These are phyloP conservation scores for Crypturellus undulatus DNA, from an alignment of 2,113 vertebrate genomes.

Conservation along the genomic window DNA sequence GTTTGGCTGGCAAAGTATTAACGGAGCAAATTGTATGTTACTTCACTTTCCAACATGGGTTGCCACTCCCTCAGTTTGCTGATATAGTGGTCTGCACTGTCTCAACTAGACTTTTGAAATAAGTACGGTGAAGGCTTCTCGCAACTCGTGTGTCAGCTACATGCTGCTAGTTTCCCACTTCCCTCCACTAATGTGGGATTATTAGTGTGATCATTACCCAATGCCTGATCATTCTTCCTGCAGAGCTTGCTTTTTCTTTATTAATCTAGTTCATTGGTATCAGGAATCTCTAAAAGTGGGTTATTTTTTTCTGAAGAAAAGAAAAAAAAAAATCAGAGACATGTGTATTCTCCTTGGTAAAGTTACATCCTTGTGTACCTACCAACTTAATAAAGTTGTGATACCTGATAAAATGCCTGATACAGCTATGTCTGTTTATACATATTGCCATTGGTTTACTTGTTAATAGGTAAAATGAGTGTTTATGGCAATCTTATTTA, in stretches of 20 bases:
- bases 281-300: not conserved
- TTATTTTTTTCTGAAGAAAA: not conserved
- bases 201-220: slow-evolving; percentile 46
- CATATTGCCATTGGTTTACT: slow-evolving; percentile 21
- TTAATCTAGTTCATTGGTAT: slow-evolving; percentile 3
- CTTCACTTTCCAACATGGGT: slow-evolving; percentile 29
- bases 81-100: not conserved
- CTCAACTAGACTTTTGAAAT: slow-evolving; percentile 23
- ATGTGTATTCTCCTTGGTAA: not conserved
- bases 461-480: slow-evolving; percentile 10
- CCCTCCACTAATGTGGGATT: not conserved
- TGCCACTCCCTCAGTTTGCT: slow-evolving; percentile 40
- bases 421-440: slow-evolving; percentile 41
- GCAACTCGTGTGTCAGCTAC: not conserved
- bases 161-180: slow-evolving; percentile 35
- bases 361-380: not conserved
- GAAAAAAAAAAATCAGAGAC: not conserved
- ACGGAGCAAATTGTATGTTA: slow-evolving; percentile 65
- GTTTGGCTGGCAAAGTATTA: slow-evolving; percentile 60
- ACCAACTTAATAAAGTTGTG: not conserved
- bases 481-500: slow-evolving; percentile 22
- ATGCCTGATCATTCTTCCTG: slow-evolving; percentile 37
- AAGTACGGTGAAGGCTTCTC: slow-evolving; percentile 37
- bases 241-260: slow-evolving; percentile 11
- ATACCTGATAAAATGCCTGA: slow-evolving; percentile 28